Percentiles rank a stretch among this genome's conserved stretches.
Evolutionary conservation across 2,797 vertebrate genomes (phyloP).

Genomic region (Lacerta viridis): DNA sequence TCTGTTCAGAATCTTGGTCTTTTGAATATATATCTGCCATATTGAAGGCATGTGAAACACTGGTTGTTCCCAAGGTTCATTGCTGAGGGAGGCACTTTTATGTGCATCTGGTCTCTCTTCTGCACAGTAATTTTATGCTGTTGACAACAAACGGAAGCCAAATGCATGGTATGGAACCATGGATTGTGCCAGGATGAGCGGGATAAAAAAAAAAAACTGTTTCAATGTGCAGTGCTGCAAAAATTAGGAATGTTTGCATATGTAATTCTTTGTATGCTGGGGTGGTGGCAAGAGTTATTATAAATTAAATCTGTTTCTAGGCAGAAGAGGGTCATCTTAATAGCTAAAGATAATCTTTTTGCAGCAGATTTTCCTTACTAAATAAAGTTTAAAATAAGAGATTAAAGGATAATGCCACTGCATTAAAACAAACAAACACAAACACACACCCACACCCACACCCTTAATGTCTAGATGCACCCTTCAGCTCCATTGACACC

Average conservation of each 20-base stretch:
- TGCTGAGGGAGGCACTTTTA: neutral
- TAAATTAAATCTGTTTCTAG: neutral
- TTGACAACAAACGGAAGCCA: neutral
- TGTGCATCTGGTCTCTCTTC: neutral
- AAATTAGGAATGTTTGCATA: neutral
- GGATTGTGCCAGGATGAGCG: neutral
- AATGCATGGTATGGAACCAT: neutral
- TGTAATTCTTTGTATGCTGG: neutral
- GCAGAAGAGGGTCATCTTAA: neutral
- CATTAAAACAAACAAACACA: no score
- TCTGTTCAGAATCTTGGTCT: neutral
- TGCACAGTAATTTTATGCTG: neutral
- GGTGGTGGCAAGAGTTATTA: no score
- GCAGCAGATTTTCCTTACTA: constrained; percentile 22
- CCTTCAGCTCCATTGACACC: no score
- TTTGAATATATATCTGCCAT: neutral
- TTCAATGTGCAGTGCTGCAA: neutral
- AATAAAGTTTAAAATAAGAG: constrained; percentile 11
- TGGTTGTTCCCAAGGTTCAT: neutral
- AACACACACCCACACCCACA: no score
- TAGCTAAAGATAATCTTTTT: neutral
- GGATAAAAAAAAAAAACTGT: neutral
- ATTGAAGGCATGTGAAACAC: neutral
- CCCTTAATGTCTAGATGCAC: no score
- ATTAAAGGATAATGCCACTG: neutral